Base-by-base conservation (phyloP, 53 echinoderm and acorn worm genomes). In the Temnopleurus reevesii region DNA sequence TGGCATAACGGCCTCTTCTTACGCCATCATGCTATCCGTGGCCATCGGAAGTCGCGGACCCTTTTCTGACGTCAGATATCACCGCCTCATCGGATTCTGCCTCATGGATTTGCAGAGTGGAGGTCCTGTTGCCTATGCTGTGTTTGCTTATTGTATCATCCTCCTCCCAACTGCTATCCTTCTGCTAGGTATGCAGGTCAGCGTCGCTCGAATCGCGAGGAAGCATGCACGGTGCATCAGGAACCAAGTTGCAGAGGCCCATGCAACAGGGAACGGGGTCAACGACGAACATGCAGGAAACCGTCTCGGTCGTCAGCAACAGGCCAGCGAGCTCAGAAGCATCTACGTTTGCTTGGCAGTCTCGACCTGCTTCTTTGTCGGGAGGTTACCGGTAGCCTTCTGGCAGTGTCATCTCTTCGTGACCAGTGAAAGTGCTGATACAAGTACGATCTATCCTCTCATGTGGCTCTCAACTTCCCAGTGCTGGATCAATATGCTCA, bases 301-400 rank as follows among this genome's bases (percentile, higher is more conserved):
- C 15, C 76, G 8, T 21, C 63, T 31, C 29, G 33, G 33, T 4
- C 30, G 63, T 5, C n/a, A n/a, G n/a, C n/a, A n/a, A n/a, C 76
- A 44, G 45, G 76, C 76, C 10, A 24, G 23, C 10, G 76, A 76
- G 45, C 76, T 76, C n/a, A 76, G 43, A 76, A 44, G 76, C 30
- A 24, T 76, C 8, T 76, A 76, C 76, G 76, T 76, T 7, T 76
- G 76, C 45, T 5, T 76, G 2, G 76, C 44, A 44, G 76, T 76
- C 13, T 76, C 45, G 19, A 12, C 9, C 10, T 38, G 44, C 41
- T 76, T 76, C 12, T 76, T 76, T 76, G 15, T 19, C 36, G 76
- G 76, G 41, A 41, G 76, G 76, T 44, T 76, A 10, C 76, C 76
- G 76, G 43, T 44, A 10, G 41, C 76, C 30, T 9, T 29, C 1